phyloP scores from a whole-genome alignment of 2,888 invertebrate species.

The Cynaeus angustus region DNA sequence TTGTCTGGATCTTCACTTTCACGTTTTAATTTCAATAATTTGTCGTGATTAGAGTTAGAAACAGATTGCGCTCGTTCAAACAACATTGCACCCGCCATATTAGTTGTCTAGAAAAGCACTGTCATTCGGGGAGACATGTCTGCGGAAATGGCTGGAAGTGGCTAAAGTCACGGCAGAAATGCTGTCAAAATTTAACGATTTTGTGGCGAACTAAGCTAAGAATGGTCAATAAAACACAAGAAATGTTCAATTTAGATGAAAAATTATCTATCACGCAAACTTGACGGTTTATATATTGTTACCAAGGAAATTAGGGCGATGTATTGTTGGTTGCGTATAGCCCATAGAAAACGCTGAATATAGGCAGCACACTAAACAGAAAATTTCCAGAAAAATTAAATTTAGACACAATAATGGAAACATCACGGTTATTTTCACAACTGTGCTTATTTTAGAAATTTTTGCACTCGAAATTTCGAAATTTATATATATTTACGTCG shows the following conservation, averaged over 20 bases:
- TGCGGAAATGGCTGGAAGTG: conserved; percentile 50
- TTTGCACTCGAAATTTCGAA: no score
- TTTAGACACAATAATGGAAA: no score
- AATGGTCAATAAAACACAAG: background rate
- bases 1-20: conserved; percentile 85
- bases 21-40: conserved; percentile 85
- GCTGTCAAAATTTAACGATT: conserved; percentile 1
- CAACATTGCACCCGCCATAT: conserved; percentile 93
- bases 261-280: background rate
- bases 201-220: background rate
- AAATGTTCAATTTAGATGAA: background rate
- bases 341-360: no score
- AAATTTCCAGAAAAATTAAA: no score
- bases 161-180: conserved; percentile 10
- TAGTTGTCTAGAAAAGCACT: conserved; percentile 71
- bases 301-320: no score
- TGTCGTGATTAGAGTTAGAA: conserved; percentile 83
- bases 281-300: background rate
- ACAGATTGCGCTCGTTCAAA: conserved; percentile 89
- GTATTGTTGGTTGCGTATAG: no score
- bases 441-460: no score
- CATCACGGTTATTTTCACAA: no score
- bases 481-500: no score
- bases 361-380: no score
- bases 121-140: conserved; percentile 65